A percentile compares a stretch with the other conserved stretches of the same genome.
These are phyloP conservation scores for Pelodiscus sinensis DNA, from an alignment of 2,113 vertebrate species.

Conservation along the genomic window DNA sequence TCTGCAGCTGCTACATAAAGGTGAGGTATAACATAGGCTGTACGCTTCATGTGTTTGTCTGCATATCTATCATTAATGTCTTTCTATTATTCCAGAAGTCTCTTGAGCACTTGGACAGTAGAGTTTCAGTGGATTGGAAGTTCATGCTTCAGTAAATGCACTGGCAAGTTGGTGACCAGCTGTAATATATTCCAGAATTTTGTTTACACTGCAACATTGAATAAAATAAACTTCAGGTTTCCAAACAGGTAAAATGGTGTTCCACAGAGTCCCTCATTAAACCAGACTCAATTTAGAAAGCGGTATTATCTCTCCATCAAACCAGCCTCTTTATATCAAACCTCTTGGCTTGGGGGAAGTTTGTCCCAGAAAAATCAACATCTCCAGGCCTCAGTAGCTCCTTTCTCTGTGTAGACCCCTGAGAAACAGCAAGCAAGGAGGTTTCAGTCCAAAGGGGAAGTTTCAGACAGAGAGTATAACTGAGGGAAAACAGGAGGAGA, in stretches of 20 bases:
- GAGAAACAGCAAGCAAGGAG: background rate
- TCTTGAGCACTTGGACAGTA: slow-evolving; percentile 41
- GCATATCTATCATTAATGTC: slow-evolving; percentile 46
- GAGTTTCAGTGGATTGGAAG: slow-evolving; percentile 62
- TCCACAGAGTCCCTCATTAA: background rate
- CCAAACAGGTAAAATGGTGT: background rate
- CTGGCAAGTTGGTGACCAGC: slow-evolving; percentile 65
- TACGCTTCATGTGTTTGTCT: slow-evolving; percentile 37
- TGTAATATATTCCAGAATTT: slow-evolving; percentile 33
- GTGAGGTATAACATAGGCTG: slow-evolving; percentile 56
- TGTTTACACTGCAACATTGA: background rate
- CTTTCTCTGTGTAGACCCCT: background rate
- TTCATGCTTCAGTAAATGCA: slow-evolving; percentile 47
- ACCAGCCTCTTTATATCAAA: rapidly evolving
- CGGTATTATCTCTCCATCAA: background rate
- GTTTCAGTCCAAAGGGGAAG: background rate
- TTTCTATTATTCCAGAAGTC: slow-evolving; percentile 53
- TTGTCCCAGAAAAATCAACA: background rate
- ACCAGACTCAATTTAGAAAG: background rate
- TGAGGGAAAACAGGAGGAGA: background rate
- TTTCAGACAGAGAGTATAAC: rapidly evolving
- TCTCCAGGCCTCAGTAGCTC: background rate
- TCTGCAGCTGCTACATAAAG: background rate
- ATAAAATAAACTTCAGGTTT: background rate
- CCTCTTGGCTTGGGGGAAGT: background rate